phyloP scores from a whole-genome alignment of 2,888 invertebrate species.

The Stenotaenia linearis region DNA sequence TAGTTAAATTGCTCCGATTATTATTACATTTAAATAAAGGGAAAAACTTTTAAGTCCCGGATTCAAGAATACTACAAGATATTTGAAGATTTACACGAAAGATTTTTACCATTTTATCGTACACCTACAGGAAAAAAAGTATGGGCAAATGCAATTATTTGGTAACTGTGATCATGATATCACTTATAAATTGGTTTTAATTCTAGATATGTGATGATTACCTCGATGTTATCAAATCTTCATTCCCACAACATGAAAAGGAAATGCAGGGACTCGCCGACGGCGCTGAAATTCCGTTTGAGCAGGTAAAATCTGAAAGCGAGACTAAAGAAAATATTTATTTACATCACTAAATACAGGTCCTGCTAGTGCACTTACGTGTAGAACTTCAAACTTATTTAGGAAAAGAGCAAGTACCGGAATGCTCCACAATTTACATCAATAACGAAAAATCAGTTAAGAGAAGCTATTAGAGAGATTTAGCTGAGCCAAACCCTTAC shows the following conservation, averaged over 20 bases:
- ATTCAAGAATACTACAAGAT: not conserved
- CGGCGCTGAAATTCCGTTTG: conserved; percentile 73
- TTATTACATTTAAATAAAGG: not conserved
- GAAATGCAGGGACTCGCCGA: conserved; percentile 81
- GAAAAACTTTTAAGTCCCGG: not conserved
- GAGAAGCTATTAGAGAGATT: too few relatives aligned
- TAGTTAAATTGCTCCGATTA: not conserved
- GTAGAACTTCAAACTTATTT: conserved; percentile 63
- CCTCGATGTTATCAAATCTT: conserved; percentile 59
- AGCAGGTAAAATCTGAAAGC: conserved; percentile 63
- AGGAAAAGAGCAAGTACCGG: conserved; percentile 54
- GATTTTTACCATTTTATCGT: not conserved
- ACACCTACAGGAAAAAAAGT: not conserved
- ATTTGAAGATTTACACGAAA: not conserved
- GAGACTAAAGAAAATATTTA: too few relatives aligned
- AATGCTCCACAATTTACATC: conserved; percentile 69
- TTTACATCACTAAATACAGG: conserved; percentile 51
- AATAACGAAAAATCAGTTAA: conserved; percentile 53
- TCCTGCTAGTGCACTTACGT: conserved; percentile 79
- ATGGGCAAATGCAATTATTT: not conserved
- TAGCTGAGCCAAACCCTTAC: too few relatives aligned
- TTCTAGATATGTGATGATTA: conserved; percentile 70
- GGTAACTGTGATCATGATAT: not conserved
- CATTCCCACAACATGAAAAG: conserved; percentile 73
- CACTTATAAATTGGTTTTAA: not conserved